A percentile compares a stretch with the other conserved stretches of the same genome.
phyloP scores from a whole-genome alignment of 2,888 invertebrate species.

The Andrena hattorfiana region DNA sequence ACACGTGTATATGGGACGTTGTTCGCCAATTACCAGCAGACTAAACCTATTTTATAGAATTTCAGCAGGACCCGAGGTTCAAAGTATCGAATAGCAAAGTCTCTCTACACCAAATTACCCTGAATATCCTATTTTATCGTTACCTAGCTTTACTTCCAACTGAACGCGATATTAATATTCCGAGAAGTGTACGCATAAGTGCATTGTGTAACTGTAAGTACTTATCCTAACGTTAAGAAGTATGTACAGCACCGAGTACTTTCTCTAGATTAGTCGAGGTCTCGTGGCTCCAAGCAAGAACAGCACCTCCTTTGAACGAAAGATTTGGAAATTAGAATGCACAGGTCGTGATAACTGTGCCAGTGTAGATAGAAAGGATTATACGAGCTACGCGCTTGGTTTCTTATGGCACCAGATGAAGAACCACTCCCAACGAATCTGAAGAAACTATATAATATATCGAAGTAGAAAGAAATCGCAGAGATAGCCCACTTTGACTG shows the following conservation, averaged over 20 bases:
- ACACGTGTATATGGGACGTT: neutral
- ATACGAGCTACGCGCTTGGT: slow-evolving; percentile 3
- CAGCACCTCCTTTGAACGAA: neutral
- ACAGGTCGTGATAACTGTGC: neutral
- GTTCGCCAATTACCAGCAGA: slow-evolving; percentile 15
- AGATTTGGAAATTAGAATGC: neutral
- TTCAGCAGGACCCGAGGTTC: neutral
- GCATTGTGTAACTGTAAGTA: slow-evolving; percentile 2
- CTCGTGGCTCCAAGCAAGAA: neutral
- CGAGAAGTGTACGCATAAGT: neutral
- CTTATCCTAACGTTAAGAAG: slow-evolving; percentile 28
- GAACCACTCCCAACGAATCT: slow-evolving; percentile 3
- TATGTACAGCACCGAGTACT: slow-evolving; percentile 26
- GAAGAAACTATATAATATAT: neutral
- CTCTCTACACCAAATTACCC: slow-evolving; percentile 37
- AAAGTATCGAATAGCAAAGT: slow-evolving; percentile 1
- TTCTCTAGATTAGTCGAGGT: neutral
- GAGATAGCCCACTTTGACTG: slow-evolving; percentile 8
- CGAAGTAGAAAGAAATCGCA: slow-evolving; percentile 5
- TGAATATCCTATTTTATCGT: slow-evolving; percentile 30
- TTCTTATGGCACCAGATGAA: slow-evolving; percentile 34
- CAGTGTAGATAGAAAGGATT: neutral
- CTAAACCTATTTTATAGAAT: neutral
- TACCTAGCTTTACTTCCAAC: neutral
- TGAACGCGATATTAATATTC: neutral